Conservation (phyloP, 2,797 vertebrate species). For the Brachyrhaphis roseni region DNA sequence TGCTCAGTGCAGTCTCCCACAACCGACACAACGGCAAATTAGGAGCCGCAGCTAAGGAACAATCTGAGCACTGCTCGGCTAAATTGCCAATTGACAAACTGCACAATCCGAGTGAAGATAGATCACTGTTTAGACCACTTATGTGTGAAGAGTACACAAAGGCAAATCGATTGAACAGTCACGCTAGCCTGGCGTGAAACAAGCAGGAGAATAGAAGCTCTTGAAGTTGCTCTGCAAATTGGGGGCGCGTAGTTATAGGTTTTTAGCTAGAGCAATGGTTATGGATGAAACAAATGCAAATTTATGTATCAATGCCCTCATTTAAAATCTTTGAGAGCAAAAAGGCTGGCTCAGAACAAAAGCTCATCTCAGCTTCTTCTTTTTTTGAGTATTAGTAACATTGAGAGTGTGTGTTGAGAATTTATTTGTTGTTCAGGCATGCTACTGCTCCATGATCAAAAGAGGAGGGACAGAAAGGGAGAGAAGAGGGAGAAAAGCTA, state of each 20-base stretch:
- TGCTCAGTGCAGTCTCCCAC: constrained; percentile 11
- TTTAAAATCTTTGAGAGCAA: constrained; percentile 60
- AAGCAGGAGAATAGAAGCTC: constrained; percentile 40
- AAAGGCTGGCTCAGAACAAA: constrained; percentile 50
- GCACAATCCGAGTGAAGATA: constrained; percentile 15
- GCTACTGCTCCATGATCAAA: constrained; percentile 61
- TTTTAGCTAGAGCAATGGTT: constrained; percentile 45
- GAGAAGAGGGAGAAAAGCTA: constrained; percentile 20
- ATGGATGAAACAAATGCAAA: constrained; percentile 71
- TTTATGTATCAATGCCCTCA: constrained; percentile 70
- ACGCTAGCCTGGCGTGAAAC: constrained; percentile 35
- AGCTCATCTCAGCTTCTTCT: constrained; percentile 49
- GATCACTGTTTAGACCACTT: constrained; percentile 32
- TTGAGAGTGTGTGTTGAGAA: constrained; percentile 20
- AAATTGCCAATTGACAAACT: constrained; percentile 29
- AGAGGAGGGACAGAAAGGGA: constrained; percentile 37
- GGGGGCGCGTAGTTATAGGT: constrained; percentile 45
- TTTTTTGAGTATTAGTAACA: constrained; percentile 19
- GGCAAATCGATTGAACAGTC: constrained; percentile 32
- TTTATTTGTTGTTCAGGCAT: constrained; percentile 63
- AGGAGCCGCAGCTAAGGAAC: constrained; percentile 6
- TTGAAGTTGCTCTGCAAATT: constrained; percentile 49
- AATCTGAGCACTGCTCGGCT: constrained; percentile 17
- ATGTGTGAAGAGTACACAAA: constrained; percentile 28
- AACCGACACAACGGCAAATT: not conserved